These are phyloP conservation scores for Epicampocera succincta DNA, from an alignment of 2,888 invertebrate genomes.

Conservation along the genomic window DNA sequence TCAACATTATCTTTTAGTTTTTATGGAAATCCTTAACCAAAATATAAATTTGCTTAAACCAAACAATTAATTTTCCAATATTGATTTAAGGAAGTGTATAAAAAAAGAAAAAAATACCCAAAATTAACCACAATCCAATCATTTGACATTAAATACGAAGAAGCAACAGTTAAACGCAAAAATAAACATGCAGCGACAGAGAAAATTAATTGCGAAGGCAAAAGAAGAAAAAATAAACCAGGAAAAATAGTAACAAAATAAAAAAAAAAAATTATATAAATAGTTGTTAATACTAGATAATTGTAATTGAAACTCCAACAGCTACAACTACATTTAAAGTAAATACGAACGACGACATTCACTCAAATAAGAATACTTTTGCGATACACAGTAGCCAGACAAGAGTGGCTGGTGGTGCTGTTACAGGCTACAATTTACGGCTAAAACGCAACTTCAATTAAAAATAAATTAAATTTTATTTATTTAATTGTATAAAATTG, in stretches of 20 bases:
- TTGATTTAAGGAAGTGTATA: slow-evolving; percentile 16
- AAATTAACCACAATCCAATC: slow-evolving; percentile 37
- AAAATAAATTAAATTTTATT: slow-evolving; percentile 42
- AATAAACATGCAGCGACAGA: slow-evolving; percentile 39
- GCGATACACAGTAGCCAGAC: neutral
- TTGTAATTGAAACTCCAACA: slow-evolving; percentile 48
- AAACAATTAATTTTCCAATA: slow-evolving; percentile 47
- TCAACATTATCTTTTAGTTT: slow-evolving; percentile 19
- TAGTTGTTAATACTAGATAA: slow-evolving; percentile 40
- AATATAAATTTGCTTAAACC: slow-evolving; percentile 32
- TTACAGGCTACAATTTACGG: slow-evolving; percentile 21
- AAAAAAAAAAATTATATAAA: slow-evolving; percentile 43
- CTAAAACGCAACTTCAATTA: slow-evolving; percentile 46
- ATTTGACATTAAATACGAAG: slow-evolving; percentile 27
- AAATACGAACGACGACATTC: slow-evolving; percentile 5
- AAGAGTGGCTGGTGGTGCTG: neutral
- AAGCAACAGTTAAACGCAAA: slow-evolving; percentile 54
- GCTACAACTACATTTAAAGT: slow-evolving; percentile 10
- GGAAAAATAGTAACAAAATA: slow-evolving; percentile 14
- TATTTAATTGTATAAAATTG: slow-evolving; percentile 40
- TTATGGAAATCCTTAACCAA: slow-evolving; percentile 17
- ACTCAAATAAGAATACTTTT: slow-evolving; percentile 1
- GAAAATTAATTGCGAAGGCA: slow-evolving; percentile 43
- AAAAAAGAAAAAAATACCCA: neutral
- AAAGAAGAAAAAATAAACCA: slow-evolving; percentile 30